A percentile compares a stretch with the other conserved stretches of the same genome.
These are phyloP conservation scores for Diabrotica virgifera DNA, from an alignment of 1,140 invertebrate species.

Conservation along the genomic window DNA sequence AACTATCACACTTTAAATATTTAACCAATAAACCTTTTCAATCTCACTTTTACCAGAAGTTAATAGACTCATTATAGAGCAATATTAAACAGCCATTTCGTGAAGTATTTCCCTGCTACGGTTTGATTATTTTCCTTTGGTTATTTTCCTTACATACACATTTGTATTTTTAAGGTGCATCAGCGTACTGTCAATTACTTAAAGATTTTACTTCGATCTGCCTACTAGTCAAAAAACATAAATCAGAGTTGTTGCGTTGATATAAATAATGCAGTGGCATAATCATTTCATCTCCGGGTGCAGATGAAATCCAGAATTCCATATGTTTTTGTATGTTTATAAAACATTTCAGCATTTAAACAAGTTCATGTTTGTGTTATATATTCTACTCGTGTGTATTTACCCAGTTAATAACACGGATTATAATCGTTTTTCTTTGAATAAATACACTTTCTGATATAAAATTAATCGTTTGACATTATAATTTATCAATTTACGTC, in stretches of 20 bases:
- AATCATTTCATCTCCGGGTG: slow-evolving; percentile 23
- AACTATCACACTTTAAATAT: too few relatives aligned
- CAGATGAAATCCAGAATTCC: slow-evolving; percentile 46
- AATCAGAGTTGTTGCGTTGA: slow-evolving; percentile 7
- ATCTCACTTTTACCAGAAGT: too few relatives aligned
- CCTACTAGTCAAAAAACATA: slow-evolving; percentile 1
- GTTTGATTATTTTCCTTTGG: too few relatives aligned
- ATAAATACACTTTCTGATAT: slow-evolving; percentile 40
- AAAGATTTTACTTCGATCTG: too few relatives aligned
- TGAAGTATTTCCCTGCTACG: too few relatives aligned
- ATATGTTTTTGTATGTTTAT: slow-evolving; percentile 46
- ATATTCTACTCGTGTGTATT: slow-evolving; percentile 43
- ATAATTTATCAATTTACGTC: slow-evolving; percentile 21
- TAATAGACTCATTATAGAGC: too few relatives aligned
- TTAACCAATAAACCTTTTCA: too few relatives aligned
- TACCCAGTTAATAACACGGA: slow-evolving; percentile 43
- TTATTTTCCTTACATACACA: too few relatives aligned
- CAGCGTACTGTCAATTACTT: too few relatives aligned
- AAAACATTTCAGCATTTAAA: slow-evolving; percentile 45
- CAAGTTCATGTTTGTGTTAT: slow-evolving; percentile 43
- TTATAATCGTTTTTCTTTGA: slow-evolving; percentile 42
- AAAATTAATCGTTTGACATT: slow-evolving; percentile 19
- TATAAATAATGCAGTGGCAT: slow-evolving; percentile 28
- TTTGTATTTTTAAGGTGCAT: too few relatives aligned
- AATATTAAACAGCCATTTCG: too few relatives aligned